These are phyloP conservation scores for Oreotragus oreotragus DNA, from an alignment of 2,113 vertebrate genomes.

Conservation along the genomic window DNA sequence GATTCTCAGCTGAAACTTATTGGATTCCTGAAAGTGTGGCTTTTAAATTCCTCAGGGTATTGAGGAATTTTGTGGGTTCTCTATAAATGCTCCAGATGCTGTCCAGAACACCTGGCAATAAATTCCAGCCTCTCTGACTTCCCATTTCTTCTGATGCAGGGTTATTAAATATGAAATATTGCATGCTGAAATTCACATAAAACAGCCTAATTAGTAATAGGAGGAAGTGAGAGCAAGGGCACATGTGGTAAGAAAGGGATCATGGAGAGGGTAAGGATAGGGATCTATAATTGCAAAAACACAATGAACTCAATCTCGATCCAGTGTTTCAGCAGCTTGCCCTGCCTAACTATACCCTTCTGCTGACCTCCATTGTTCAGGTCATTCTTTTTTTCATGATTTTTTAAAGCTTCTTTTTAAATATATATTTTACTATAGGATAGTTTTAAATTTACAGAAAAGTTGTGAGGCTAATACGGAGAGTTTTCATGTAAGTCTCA, in stretches of 20 bases:
- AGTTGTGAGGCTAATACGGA: neutral
- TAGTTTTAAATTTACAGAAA: neutral
- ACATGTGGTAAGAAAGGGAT: slow-evolving; percentile 28
- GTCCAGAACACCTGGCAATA: slow-evolving; percentile 72
- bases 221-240: slow-evolving; percentile 53
- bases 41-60: slow-evolving; percentile 57
- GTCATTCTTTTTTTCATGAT: neutral
- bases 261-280: neutral
- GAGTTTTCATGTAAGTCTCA: neutral
- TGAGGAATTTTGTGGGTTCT: slow-evolving; percentile 65
- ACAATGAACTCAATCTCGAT: neutral
- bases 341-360: neutral
- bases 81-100: slow-evolving; percentile 66
- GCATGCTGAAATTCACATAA: slow-evolving; percentile 68
- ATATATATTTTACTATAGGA: neutral
- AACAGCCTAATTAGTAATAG: slow-evolving; percentile 69
- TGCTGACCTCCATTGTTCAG: neutral
- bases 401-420: neutral
- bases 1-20: slow-evolving; percentile 58
- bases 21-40: slow-evolving; percentile 58
- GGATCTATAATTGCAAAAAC: slow-evolving; percentile 7
- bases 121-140: slow-evolving; percentile 64
- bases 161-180: slow-evolving; percentile 75
- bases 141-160: slow-evolving; percentile 58
- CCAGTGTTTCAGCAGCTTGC: neutral